Conservation (phyloP, 2,888 invertebrate genomes). For the Dryomyza anilis region DNA sequence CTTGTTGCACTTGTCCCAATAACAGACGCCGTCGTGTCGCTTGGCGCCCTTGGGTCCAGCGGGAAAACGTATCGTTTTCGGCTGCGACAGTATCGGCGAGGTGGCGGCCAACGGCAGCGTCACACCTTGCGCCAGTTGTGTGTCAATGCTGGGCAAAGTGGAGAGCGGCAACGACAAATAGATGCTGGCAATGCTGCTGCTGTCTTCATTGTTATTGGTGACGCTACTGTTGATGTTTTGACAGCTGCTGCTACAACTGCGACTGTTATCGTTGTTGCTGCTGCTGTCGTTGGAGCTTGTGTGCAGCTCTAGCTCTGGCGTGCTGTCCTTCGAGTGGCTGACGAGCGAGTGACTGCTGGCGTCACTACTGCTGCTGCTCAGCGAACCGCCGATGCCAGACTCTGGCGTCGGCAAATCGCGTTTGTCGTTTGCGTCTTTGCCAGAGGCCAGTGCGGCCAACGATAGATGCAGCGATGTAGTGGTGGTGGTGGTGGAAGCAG, state of each 20-base stretch:
- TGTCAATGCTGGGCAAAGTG: conserved; percentile 61
- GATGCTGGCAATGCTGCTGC: no score
- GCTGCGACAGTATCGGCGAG: conserved; percentile 79
- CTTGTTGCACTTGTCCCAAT: conserved; percentile 82
- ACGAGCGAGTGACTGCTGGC: neutral
- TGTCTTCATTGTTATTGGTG: no score
- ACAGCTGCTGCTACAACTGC: no score
- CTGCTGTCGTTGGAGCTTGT: neutral
- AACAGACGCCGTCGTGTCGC: conserved; percentile 67
- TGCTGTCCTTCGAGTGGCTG: conserved; percentile 4
- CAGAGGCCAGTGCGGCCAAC: neutral
- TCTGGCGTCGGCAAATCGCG: conserved; percentile 51
- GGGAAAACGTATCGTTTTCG: conserved; percentile 82
- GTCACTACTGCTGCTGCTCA: conserved; percentile 51
- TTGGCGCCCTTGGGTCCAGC: conserved; percentile 62
- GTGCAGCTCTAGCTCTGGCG: conserved; percentile 7
- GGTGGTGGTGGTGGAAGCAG: conserved; percentile 29
- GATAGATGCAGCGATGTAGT: conserved; percentile 20
- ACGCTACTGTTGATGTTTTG: no score
- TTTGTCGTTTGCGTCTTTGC: conserved; percentile 38
- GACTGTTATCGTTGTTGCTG: conserved; percentile 24
- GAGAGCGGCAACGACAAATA: no score
- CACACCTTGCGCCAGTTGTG: conserved; percentile 48
- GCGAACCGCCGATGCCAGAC: conserved; percentile 54
- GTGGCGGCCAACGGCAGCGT: conserved; percentile 62